These are phyloP conservation scores for Dipodomys spectabilis DNA, from an alignment of 2,113 vertebrate genomes.

Conservation along the genomic window DNA sequence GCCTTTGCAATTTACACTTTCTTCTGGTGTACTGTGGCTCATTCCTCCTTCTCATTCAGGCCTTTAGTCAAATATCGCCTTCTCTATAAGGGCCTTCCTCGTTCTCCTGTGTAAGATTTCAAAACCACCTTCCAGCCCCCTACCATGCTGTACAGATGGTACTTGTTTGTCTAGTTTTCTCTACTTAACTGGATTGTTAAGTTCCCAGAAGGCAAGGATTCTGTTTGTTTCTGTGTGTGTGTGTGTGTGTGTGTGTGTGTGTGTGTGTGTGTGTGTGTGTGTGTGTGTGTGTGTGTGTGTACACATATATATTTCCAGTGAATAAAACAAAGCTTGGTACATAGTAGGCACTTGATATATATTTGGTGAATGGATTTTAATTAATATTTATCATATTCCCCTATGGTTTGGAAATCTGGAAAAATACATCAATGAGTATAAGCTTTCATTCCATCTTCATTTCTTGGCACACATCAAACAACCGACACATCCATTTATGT, in stretches of 20 bases:
- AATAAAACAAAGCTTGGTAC: neutral
- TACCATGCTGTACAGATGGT: too few relatives aligned
- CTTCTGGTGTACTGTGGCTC: neutral
- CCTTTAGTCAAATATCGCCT: neutral
- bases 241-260: too few relatives aligned
- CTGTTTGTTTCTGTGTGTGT: neutral
- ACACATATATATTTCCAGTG: too few relatives aligned
- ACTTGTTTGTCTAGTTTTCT: neutral
- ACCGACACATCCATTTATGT: neutral
- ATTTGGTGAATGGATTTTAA: neutral
- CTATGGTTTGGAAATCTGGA: neutral
- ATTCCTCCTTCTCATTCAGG: neutral
- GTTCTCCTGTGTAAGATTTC: neutral
- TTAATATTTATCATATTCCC: neutral
- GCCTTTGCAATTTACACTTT: neutral
- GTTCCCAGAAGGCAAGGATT: neutral
- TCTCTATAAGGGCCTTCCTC: neutral
- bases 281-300: too few relatives aligned
- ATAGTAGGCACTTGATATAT: neutral
- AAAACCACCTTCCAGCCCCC: neutral
- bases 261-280: too few relatives aligned
- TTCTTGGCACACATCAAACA: neutral
- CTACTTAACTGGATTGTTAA: neutral
- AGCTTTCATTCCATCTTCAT: slow-evolving; percentile 4
- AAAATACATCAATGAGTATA: neutral